phyloP scores from a whole-genome alignment of 2,113 vertebrate genomes.

The Etia nguti region DNA sequence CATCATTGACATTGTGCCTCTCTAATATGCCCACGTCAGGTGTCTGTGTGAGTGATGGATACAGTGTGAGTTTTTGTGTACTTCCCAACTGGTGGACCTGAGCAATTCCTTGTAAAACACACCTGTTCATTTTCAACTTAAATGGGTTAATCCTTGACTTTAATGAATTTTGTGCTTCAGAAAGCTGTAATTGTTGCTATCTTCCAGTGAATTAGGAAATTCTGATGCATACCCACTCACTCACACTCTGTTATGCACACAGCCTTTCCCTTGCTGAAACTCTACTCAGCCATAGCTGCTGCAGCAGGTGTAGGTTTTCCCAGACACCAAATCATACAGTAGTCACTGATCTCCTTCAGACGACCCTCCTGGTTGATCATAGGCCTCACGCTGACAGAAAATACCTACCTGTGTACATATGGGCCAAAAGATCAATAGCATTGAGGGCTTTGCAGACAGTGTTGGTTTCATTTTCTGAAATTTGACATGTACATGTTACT shows the following conservation, averaged over 20 bases:
- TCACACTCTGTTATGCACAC: neutral
- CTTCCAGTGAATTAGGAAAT: neutral
- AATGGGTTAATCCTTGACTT: neutral
- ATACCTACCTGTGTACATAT: neutral
- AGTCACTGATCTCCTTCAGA: slow-evolving; percentile 21
- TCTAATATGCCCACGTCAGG: neutral
- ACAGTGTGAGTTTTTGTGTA: neutral
- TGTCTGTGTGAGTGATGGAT: neutral
- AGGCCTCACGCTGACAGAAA: neutral
- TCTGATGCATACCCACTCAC: neutral
- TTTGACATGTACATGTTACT: neutral
- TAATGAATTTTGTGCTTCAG: neutral
- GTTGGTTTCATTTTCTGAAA: slow-evolving; percentile 15
- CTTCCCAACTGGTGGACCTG: neutral
- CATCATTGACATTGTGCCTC: neutral
- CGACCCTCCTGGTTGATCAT: neutral
- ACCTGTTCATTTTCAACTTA: neutral
- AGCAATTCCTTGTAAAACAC: neutral
- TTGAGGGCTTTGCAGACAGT: neutral
- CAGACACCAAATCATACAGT: neutral
- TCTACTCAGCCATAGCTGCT: neutral
- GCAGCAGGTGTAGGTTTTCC: slow-evolving; percentile 20
- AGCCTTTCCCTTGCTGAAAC: neutral
- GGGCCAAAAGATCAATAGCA: neutral
- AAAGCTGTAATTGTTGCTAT: rapidly evolving